Percentiles rank a stretch among this genome's conserved stretches.
phyloP scores from a whole-genome alignment of 1,140 invertebrate species.

The Megalonaias nervosa region DNA sequence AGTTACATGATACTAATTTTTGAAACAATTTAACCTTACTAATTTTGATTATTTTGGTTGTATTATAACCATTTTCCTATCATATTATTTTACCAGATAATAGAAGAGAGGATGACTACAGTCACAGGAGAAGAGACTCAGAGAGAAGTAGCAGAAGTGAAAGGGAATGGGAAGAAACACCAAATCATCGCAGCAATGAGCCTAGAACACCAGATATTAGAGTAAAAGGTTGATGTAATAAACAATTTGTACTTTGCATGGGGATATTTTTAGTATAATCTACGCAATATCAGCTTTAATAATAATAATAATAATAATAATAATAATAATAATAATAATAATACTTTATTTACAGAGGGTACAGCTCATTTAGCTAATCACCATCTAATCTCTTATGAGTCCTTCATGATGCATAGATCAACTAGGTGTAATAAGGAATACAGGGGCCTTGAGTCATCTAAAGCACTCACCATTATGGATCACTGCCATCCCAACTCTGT shows the following conservation, averaged over 20 bases:
- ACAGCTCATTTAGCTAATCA: no score
- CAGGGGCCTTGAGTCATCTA: no score
- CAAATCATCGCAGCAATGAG: slow-evolving; percentile 63
- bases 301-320: neutral
- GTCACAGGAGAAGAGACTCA: slow-evolving; percentile 30
- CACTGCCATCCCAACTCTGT: no score
- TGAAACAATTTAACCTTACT: no score
- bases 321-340: neutral
- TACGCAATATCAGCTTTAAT: neutral
- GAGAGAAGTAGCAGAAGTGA: slow-evolving; percentile 41
- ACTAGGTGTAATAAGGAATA: no score
- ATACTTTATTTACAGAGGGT: no score
- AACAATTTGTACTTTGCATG: neutral
- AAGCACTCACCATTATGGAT: no score
- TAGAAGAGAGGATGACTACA: slow-evolving; percentile 52
- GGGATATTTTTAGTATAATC: neutral
- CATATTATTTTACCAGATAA: neutral
- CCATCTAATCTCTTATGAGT: neutral
- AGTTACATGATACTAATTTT: no score
- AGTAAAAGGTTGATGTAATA: slow-evolving; percentile 75
- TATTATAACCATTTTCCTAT: neutral
- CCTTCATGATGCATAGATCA: no score
- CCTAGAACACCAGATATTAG: slow-evolving; percentile 83
- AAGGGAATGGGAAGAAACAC: slow-evolving; percentile 78
- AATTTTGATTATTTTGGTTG: no score